Conservation (phyloP, 2,888 invertebrate genomes). For the Protonemura montana region DNA sequence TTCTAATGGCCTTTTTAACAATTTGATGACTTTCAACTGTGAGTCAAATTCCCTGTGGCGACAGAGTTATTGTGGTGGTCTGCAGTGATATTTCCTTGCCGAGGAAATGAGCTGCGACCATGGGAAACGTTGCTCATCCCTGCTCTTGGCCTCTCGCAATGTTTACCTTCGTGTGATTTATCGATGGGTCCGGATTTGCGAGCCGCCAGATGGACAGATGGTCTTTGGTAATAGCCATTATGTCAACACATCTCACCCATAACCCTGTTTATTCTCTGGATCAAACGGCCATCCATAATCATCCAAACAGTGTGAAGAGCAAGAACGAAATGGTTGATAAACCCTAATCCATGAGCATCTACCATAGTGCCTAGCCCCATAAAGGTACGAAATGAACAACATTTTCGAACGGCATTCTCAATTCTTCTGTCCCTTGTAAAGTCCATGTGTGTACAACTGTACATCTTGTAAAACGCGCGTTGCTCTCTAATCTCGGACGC, state of each 20-base stretch:
- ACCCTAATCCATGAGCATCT: constrained; percentile 24
- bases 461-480: constrained; percentile 26
- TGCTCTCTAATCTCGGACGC: constrained; percentile 28
- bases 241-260: constrained; percentile 43
- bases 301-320: constrained; percentile 41
- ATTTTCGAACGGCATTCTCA: constrained; percentile 10
- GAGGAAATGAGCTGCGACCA: constrained; percentile 15
- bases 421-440: constrained; percentile 30
- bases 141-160: constrained; percentile 43
- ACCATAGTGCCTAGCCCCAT: neutral
- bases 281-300: constrained; percentile 44
- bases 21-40: neutral
- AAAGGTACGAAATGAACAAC: constrained; percentile 33
- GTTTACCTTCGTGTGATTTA: constrained; percentile 51
- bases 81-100: constrained; percentile 8
- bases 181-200: constrained; percentile 48
- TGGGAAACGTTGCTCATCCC: constrained; percentile 16
- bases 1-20: constrained; percentile 15
- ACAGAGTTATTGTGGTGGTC: constrained; percentile 9
- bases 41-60: neutral
- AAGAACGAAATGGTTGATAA: constrained; percentile 36
- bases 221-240: constrained; percentile 40
- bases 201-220: constrained; percentile 45
- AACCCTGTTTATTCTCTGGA: constrained; percentile 44
- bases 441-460: constrained; percentile 40